Percentiles rank a stretch among this genome's conserved stretches.
phyloP scores from a whole-genome alignment of 2,888 invertebrate species.

The Heliconius aoede region DNA sequence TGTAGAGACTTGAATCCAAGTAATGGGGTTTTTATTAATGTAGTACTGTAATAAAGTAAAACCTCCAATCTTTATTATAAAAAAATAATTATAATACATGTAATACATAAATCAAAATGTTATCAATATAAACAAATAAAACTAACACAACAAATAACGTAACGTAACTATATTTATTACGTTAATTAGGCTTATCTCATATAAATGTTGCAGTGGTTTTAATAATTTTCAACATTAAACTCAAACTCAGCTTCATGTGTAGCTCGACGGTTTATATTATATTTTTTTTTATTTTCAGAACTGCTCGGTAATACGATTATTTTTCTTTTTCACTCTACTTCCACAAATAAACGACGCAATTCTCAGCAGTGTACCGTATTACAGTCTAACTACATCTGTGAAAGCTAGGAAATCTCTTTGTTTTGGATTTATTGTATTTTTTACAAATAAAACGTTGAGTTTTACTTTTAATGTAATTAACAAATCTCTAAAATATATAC shows the following conservation, averaged over 20 bases:
- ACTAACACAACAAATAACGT: background rate
- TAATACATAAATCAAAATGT: no score
- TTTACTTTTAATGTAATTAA: no score
- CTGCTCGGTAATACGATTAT: background rate
- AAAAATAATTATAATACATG: no score
- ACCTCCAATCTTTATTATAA: background rate
- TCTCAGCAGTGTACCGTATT: constrained; percentile 2
- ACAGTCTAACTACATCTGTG: background rate
- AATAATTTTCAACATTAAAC: background rate
- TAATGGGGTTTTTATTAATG: no score
- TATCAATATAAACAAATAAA: no score
- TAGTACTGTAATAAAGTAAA: background rate
- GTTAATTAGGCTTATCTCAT: no score
- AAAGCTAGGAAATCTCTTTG: background rate
- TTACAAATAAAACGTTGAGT: background rate
- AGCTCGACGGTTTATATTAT: background rate
- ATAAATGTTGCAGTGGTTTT: background rate
- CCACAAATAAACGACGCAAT: constrained; percentile 11
- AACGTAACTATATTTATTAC: background rate
- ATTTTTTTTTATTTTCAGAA: background rate
- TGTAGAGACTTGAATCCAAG: background rate
- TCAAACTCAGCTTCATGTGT: background rate
- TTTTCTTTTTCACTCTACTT: constrained; percentile 9
- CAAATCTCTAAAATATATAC: no score
- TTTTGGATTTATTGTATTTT: background rate